A percentile compares a stretch with the other conserved stretches of the same genome.
These are phyloP conservation scores for Drosophila recens DNA, from an alignment of 2,888 invertebrate genomes.

Conservation along the genomic window DNA sequence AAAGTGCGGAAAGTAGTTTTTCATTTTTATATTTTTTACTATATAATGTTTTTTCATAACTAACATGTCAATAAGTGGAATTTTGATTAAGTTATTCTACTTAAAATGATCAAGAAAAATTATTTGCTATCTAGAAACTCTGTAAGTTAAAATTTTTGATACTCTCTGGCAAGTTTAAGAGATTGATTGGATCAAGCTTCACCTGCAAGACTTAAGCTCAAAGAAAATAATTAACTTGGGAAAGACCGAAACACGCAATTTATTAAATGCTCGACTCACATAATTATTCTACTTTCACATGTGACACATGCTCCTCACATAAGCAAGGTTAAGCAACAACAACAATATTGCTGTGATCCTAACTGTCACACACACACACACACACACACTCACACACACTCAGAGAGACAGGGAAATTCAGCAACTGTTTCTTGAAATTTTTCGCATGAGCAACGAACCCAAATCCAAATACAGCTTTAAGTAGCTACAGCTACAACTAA, in stretches of 20 bases:
- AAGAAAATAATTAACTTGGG: slow-evolving; percentile 45
- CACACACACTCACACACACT: not conserved
- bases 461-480: slow-evolving; percentile 60
- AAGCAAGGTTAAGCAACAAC: slow-evolving; percentile 16
- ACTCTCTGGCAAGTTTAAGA: not conserved
- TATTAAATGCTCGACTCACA: slow-evolving; percentile 43
- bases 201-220: not conserved
- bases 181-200: slow-evolving; percentile 30
- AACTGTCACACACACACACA: slow-evolving; percentile 7
- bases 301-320: slow-evolving; percentile 31
- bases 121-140: not conserved
- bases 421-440: slow-evolving; percentile 17
- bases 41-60: too few relatives aligned
- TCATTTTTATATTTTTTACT: too few relatives aligned
- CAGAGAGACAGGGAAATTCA: not conserved
- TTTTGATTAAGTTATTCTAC: not conserved
- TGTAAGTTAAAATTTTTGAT: not conserved
- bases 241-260: slow-evolving; percentile 33
- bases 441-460: slow-evolving; percentile 22
- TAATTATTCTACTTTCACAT: slow-evolving; percentile 41
- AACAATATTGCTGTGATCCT: slow-evolving; percentile 28
- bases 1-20: too few relatives aligned
- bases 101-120: not conserved
- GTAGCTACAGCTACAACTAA: slow-evolving; percentile 26
- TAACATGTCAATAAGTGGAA: not conserved